Conservation (phyloP, 2,888 invertebrate species). For the Argyresthia goedartella region DNA sequence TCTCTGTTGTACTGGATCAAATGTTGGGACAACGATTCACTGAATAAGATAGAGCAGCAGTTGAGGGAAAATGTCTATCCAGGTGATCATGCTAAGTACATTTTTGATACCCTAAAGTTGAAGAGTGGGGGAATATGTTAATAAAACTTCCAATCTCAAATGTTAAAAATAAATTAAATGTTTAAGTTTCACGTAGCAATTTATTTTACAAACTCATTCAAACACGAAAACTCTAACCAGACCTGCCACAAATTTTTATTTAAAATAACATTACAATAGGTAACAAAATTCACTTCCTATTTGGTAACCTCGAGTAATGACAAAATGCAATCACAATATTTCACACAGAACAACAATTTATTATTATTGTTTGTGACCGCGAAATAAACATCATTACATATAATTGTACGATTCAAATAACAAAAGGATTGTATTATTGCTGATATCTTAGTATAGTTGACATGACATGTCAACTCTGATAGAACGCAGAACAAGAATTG, state of each 20-base stretch:
- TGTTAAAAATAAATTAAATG: too few species aligned
- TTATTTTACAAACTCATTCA: conserved; percentile 16
- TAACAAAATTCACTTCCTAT: conserved; percentile 25
- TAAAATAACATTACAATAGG: conserved; percentile 13
- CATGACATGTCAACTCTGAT: too few species aligned
- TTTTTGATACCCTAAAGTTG: conserved; percentile 48
- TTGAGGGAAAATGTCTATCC: conserved; percentile 37
- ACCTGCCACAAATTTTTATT: conserved; percentile 16
- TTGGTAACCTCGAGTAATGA: conserved; percentile 29
- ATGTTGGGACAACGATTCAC: conserved; percentile 46
- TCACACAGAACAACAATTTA: conserved; percentile 4
- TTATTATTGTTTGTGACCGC: conserved; percentile 1
- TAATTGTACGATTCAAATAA: conserved; percentile 3
- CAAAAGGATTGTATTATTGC: background rate
- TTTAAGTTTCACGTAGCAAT: conserved; percentile 7
- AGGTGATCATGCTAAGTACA: conserved; percentile 42
- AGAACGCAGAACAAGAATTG: too few species aligned
- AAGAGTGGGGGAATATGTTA: conserved; percentile 26
- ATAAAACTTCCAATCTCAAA: background rate
- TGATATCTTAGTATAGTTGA: too few species aligned
- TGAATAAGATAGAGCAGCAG: conserved; percentile 51
- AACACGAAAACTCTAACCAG: conserved; percentile 17
- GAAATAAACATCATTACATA: conserved; percentile 1
- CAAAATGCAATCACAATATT: conserved; percentile 11
- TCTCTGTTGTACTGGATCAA: conserved; percentile 68